A percentile compares a stretch with the other conserved stretches of the same genome.
These are phyloP conservation scores for Rhamnusium bicolor DNA, from an alignment of 2,888 invertebrate genomes.

Conservation along the genomic window DNA sequence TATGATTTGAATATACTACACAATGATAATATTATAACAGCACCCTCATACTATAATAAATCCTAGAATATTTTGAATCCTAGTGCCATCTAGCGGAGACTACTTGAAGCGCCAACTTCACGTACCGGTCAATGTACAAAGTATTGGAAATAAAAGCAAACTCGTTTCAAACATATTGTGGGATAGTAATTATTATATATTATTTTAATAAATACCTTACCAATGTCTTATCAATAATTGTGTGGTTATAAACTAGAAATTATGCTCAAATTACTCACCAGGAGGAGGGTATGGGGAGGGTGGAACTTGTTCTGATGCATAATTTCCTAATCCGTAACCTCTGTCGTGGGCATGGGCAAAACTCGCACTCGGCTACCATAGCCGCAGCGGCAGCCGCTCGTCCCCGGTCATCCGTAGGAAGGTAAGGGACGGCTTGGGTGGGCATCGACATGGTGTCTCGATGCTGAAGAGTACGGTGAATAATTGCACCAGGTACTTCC, in stretches of 20 bases:
- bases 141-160: conserved; percentile 13
- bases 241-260: too few species aligned
- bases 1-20: too few species aligned
- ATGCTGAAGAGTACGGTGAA: conserved; percentile 74
- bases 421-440: conserved; percentile 79
- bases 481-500: conserved; percentile 85
- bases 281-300: conserved; percentile 86
- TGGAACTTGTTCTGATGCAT: conserved; percentile 81
- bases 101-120: conserved; percentile 6
- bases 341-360: conserved; percentile 79
- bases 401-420: conserved; percentile 81
- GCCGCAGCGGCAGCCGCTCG: conserved; percentile 75
- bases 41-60: not conserved
- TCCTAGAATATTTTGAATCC: conserved; percentile 47
- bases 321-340: conserved; percentile 83
- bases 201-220: not conserved
- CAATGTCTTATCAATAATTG: not conserved
- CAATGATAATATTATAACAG: too few species aligned
- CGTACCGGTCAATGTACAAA: not conserved
- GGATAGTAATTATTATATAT: not conserved
- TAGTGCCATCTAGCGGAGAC: conserved; percentile 64
- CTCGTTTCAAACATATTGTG: not conserved
- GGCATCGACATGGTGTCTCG: conserved; percentile 76
- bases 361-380: conserved; percentile 76
- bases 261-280: conserved; percentile 71